Percentiles rank a stretch among this genome's conserved stretches.
These are phyloP conservation scores for Trachelipus rathkii DNA, from an alignment of 1,140 invertebrate species.

Conservation along the genomic window DNA sequence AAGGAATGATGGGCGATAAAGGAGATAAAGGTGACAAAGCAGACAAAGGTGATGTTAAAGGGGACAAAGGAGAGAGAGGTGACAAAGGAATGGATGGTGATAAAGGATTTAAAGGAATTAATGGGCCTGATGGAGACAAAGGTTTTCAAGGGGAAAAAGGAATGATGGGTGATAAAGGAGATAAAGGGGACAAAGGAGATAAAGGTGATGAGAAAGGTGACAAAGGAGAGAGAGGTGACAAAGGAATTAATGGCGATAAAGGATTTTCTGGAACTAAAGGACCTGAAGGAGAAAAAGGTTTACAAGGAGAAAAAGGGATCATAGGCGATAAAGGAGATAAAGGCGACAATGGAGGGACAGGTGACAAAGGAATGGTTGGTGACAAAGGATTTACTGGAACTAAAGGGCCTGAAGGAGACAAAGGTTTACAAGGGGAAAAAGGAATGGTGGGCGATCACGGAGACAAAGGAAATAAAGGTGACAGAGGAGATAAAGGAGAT, in stretches of 20 bases:
- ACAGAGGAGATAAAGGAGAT: too few relatives aligned
- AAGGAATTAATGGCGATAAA: conserved; percentile 3
- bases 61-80: not conserved
- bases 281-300: not conserved
- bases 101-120: not conserved
- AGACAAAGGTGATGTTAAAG: too few relatives aligned
- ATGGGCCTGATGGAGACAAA: not conserved
- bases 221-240: conserved; percentile 5
- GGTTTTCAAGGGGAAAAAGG: conserved; percentile 24
- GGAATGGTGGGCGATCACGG: too few relatives aligned
- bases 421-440: too few relatives aligned
- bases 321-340: too few relatives aligned
- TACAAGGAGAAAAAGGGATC: too few relatives aligned
- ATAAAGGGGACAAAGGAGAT: conserved; percentile 19
- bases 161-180: conserved; percentile 8
- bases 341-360: not conserved
- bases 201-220: not conserved
- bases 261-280: conserved; percentile 10
- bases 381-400: not conserved
- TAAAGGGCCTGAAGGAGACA: too few relatives aligned
- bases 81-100: not conserved
- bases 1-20: too few relatives aligned
- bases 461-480: too few relatives aligned
- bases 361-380: not conserved
- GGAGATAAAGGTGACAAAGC: too few relatives aligned